Evolutionary conservation across 2,888 invertebrate genomes (phyloP), one percentile per base, ranked within the genome.

Genomic region (Drosophila yooni): DNA sequence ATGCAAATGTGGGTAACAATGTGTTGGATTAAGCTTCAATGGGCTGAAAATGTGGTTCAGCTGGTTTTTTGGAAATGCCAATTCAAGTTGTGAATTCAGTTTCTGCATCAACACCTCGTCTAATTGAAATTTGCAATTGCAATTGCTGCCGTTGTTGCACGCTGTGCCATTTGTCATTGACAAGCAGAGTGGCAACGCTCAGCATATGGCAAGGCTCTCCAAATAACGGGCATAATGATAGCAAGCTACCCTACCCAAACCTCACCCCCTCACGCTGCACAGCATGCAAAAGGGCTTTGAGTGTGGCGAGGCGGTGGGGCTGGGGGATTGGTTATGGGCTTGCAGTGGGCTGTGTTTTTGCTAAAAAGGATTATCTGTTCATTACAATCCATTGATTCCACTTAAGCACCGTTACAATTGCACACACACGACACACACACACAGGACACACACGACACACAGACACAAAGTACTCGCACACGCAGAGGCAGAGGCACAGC

Each of bases 351-450:
- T 56, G 76, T 67, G 78, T 72, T 76, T 70, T 74, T 79, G 69
- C 79, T 87, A 77, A 77, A 88, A 83, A 78, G 88, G 87, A 90
- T 90, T 90, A 89, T 88, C 90, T 86, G 76, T 83, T 82, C 82
- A 90, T 90, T 84, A 89, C 89, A 90, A 89, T 89, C 88, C 89
- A 88, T 88, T 88, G 88, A 90, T 88, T 84, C 84, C 89, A 86
- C 87, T 90, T 90, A 90, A 90, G 87, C 90, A 90, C 89, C 88
- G 81, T 83, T 82, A 76, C 81, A 79, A 81, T 79, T 76, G 82
- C 83, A 76, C 75, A 77, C 80, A 66, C 65, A 65, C 54, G 46
- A 68, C 56, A 66, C 57, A 56, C 27, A 34, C 62, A 34, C 48
- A 40, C 58, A 38, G 21, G 21, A 21, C 52, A 60, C 57, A 50